Base-by-base conservation (phyloP, 2,888 invertebrate genomes). In the Sesia bembeciformis region DNA sequence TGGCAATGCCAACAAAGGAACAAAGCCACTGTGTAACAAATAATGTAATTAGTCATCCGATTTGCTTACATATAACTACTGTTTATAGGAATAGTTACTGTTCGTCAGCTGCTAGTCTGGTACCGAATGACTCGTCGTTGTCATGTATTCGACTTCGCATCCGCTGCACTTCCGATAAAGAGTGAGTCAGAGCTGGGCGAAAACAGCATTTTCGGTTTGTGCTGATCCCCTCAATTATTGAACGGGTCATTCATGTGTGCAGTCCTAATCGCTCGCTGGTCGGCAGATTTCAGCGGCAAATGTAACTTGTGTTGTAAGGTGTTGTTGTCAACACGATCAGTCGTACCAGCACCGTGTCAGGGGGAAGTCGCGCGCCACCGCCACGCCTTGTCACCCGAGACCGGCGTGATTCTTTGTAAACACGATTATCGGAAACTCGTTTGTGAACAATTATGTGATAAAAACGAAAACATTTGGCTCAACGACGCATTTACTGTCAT, bases 131-230 rank as follows among this genome's bases (percentile, higher is more conserved):
- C 68, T 62, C 65, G 58, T 53, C 49, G 63, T 55, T 57, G 63
- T 65, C 67, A 57, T 66, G 66, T 65, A 63, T 70, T 74, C 68
- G 76, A 70, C 66, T 71, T 68, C 63, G 75, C 86, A 83, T 88
- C 88, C 88, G 85, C 65, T 77, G 78, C 77, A 69, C 73, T 83
- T 81, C 81, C 82, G 86, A 88, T 88, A 87, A 81, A 65, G 72
- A 43, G 70, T 88, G 89, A 88, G 65, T 88, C 88, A 88, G 70
- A 64, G 59, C 23, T 40, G 40, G 40, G 23, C 40, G 39, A 39
- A 8, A 3, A 3, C 50, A 40, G 3, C 4, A 39, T 40, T 52
- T 5, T 39, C 40, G 40, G 7, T 8, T 4, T 8, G 4, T 8
- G 51, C 51, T 39, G 51, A 40, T 6, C 6, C 6, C 40, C n/a